phyloP scores from a whole-genome alignment of 2,888 invertebrate genomes.

The Cacoxenus indagator region DNA sequence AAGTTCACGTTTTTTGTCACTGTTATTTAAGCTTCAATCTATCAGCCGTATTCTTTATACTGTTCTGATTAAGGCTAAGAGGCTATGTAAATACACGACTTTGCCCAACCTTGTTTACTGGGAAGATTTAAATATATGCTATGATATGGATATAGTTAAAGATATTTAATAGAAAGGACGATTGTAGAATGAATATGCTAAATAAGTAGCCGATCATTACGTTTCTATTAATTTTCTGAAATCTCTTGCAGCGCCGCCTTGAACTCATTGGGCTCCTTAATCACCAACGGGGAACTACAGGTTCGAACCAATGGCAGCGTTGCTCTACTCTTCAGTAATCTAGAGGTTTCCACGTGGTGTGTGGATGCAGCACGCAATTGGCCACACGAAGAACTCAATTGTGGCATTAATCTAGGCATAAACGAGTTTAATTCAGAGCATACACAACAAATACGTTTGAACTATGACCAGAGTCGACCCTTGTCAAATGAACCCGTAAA shows the following conservation, averaged over 20 bases:
- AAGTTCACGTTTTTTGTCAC: too few species aligned
- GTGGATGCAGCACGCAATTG: slow-evolving; percentile 59
- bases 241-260: slow-evolving; percentile 47
- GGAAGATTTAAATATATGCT: too few species aligned
- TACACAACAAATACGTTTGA: slow-evolving; percentile 35
- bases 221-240: too few species aligned
- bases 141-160: too few species aligned
- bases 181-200: too few species aligned
- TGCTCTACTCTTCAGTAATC: slow-evolving; percentile 50
- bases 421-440: slow-evolving; percentile 25
- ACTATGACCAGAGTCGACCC: slow-evolving; percentile 46
- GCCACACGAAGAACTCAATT: slow-evolving; percentile 65
- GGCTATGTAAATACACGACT: too few species aligned
- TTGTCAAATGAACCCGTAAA: slow-evolving; percentile 54
- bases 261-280: slow-evolving; percentile 43
- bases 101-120: too few species aligned
- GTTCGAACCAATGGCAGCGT: slow-evolving; percentile 56
- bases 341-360: slow-evolving; percentile 63
- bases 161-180: too few species aligned
- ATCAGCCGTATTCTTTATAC: too few species aligned
- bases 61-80: too few species aligned
- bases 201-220: too few species aligned
- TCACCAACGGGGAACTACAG: slow-evolving; percentile 46
- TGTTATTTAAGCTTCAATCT: too few species aligned
- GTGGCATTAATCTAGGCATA: slow-evolving; percentile 61